A percentile compares a stretch with the other conserved stretches of the same genome.
Evolutionary conservation across 1,140 invertebrate genomes (phyloP).

Genomic region (Heliothis subflexa): DNA sequence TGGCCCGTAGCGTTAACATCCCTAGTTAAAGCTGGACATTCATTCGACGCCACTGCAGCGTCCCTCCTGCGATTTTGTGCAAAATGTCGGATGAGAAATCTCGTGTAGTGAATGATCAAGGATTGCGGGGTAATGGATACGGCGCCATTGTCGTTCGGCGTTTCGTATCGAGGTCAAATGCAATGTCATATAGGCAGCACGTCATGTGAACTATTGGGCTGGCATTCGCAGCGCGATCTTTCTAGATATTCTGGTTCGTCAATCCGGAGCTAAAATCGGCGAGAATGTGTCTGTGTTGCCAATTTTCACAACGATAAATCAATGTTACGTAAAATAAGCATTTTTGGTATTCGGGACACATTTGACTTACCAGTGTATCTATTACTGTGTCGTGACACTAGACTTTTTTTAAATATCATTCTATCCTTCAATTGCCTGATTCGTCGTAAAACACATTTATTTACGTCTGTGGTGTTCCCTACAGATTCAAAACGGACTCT

Average conservation of each 20-base stretch:
- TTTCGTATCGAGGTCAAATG: conserved; percentile 14
- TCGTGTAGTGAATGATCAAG: conserved; percentile 29
- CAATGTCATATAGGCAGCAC: conserved; percentile 8
- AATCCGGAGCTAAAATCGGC: background rate
- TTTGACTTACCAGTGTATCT: background rate
- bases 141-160: conserved; percentile 20
- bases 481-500: background rate
- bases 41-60: conserved; percentile 18
- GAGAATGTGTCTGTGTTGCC: background rate
- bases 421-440: background rate
- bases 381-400: background rate
- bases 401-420: background rate
- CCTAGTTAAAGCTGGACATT: conserved; percentile 33
- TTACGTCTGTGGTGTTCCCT: background rate
- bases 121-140: conserved; percentile 30
- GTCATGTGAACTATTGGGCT: background rate
- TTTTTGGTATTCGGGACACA: background rate
- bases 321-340: background rate
- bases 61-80: conserved; percentile 29
- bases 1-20: conserved; percentile 30
- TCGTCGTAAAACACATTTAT: background rate
- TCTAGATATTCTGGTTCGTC: background rate
- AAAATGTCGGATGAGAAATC: conserved; percentile 34
- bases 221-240: background rate
- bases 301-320: background rate